A percentile compares a stretch with the other conserved stretches of the same genome.
Evolutionary conservation across 2,888 invertebrate species (phyloP).

Genomic region (Uloborus plumipes): DNA sequence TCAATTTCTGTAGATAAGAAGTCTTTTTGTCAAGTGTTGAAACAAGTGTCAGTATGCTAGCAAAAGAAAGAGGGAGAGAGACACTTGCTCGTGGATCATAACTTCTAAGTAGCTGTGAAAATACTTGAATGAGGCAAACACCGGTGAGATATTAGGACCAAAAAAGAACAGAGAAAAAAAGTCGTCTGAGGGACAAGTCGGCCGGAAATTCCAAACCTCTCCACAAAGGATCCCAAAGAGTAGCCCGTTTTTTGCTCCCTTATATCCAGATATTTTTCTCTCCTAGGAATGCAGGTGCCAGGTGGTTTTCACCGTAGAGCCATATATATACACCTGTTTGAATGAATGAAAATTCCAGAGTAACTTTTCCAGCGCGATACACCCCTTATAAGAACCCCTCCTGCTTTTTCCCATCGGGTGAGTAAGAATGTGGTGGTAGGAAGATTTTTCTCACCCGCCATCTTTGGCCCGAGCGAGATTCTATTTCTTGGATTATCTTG

Average conservation of each 20-base stretch:
- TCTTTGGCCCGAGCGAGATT: neutral
- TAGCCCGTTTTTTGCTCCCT: neutral
- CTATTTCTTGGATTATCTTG: too few species aligned
- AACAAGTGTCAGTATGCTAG: too few species aligned
- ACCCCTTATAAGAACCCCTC: conserved; percentile 5
- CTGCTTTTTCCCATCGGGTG: conserved; percentile 4
- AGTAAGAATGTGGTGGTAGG: neutral
- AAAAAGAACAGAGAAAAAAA: too few species aligned
- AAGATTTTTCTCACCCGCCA: neutral
- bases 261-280: too few species aligned
- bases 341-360: conserved; percentile 23
- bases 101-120: too few species aligned
- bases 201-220: conserved; percentile 45
- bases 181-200: too few species aligned
- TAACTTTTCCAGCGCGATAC: conserved; percentile 8
- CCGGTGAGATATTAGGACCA: too few species aligned
- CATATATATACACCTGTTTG: conserved; percentile 24
- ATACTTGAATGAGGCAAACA: too few species aligned
- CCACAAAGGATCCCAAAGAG: conserved; percentile 44
- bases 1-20: too few species aligned
- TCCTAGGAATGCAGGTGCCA: neutral
- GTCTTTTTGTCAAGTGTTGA: too few species aligned
- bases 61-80: too few species aligned
- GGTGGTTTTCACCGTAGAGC: conserved; percentile 10
- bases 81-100: too few species aligned